Base-by-base conservation (phyloP, 2,888 invertebrate species). In the Pachliopta kotzebuea region DNA sequence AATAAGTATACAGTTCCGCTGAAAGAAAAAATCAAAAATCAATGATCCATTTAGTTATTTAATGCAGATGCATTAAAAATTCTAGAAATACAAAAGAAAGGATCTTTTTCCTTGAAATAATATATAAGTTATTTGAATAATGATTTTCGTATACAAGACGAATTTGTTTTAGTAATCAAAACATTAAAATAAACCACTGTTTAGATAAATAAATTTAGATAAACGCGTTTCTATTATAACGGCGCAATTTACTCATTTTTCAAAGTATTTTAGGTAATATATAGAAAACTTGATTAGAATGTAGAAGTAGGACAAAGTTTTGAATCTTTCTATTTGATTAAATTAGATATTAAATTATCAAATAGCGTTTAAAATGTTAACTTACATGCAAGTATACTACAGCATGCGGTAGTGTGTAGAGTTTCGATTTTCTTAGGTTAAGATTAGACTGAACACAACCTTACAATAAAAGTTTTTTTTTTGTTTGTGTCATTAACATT, bases 391-490 rank as follows among this genome's bases (percentile, higher is more conserved):
- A 74, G 50, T 67, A 56, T 74, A 71, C 71, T 77, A 69, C 83
- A 85, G 85, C 78, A 82, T 83, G 81, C 68, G 76, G 76, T 85
- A 85, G 82, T 72, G 69, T 63, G 74, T 86, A 86, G 85, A 68
- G 73, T 84, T 86, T 83, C 79, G 70, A 85, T 84, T 86, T 84
- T 73, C 71, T 77, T 87, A 88, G 85, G 67, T 71, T 78, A 86
- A 84, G 83, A 79, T 69, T 72, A 69, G 77, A 77, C 82, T 83
- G 83, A 77, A 79, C 79, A 84, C 81, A 81, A 79, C 65, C 29
- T 50, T 52, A 18, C 18, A 45, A 45, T 45, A n/a, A 57, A 57
- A 58, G n/a, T 45, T n/a, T n/a, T n/a, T 45, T 45, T 7, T n/a
- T 18, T 4, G 3, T 3, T 4, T 26, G 26, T 26, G 26, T 4